Evolutionary conservation across 2,797 vertebrate genomes (phyloP).

Genomic region (Corythornis leucogaster): DNA sequence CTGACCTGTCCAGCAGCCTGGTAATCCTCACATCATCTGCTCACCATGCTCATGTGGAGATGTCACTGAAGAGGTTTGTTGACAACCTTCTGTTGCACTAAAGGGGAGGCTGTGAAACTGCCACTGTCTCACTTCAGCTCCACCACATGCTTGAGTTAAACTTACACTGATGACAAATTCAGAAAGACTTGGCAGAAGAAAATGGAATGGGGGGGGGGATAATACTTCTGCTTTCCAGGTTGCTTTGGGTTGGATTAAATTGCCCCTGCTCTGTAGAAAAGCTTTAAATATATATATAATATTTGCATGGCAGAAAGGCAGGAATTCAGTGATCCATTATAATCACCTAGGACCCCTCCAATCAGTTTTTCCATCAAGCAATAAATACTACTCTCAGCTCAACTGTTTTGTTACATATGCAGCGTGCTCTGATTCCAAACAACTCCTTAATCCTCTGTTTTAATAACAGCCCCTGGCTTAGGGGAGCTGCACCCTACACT

Average conservation of each 20-base stretch:
- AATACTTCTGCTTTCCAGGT: not conserved
- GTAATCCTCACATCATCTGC: slow-evolving; percentile 73
- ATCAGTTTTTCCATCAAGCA: slow-evolving; percentile 18
- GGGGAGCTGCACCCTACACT: slow-evolving; percentile 34
- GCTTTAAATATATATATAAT: not conserved
- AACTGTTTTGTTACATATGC: slow-evolving; percentile 49
- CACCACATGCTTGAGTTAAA: not conserved
- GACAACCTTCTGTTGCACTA: slow-evolving; percentile 56
- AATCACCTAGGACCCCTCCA: not conserved
- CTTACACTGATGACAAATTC: not conserved
- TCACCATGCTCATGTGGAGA: not conserved
- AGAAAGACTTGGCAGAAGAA: not conserved
- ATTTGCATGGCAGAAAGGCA: not conserved
- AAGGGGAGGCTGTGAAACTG: slow-evolving; percentile 47
- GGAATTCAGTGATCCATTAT: not conserved
- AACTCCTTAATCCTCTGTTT: slow-evolving; percentile 60
- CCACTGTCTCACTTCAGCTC: slow-evolving; percentile 9
- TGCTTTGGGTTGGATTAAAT: not conserved
- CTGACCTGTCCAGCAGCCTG: slow-evolving; percentile 57
- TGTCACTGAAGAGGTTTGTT: slow-evolving; percentile 59
- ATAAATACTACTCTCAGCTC: slow-evolving; percentile 55
- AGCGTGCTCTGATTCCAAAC: slow-evolving; percentile 10
- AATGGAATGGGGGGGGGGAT: not conserved
- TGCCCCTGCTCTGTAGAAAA: not conserved
- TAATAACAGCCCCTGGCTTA: slow-evolving; percentile 62